Conservation (phyloP, 1,140 invertebrate species). For the Sarcophaga peregrina region DNA sequence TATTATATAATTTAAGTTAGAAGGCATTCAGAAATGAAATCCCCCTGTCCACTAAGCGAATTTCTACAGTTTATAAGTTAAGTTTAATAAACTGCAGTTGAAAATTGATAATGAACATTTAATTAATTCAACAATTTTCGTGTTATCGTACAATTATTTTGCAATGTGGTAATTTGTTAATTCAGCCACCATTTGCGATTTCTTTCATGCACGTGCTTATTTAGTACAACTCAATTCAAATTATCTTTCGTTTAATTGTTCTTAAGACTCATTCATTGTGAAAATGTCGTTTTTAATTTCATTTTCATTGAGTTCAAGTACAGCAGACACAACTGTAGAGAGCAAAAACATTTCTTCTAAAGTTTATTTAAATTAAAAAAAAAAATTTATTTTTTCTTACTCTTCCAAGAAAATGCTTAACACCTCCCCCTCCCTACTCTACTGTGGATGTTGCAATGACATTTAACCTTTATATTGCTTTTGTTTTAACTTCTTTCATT, state of each 20-base stretch:
- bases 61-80: no score
- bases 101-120: no score
- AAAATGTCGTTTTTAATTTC: constrained; percentile 14
- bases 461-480: not conserved
- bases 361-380: constrained; percentile 1
- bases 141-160: no score
- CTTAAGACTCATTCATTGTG: not conserved
- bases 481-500: not conserved
- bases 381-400: not conserved
- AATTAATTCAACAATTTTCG: no score
- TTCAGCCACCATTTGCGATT: not conserved
- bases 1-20: no score
- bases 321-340: not conserved
- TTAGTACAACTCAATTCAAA: not conserved
- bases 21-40: no score
- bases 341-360: not conserved
- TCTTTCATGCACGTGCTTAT: not conserved
- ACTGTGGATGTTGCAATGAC: not conserved
- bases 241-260: not conserved
- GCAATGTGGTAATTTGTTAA: no score
- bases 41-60: no score
- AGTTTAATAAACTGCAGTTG: no score
- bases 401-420: not conserved
- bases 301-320: not conserved
- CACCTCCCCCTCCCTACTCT: no score